Percentiles rank a stretch among this genome's conserved stretches.
These are phyloP conservation scores for Acleris laterana DNA, from an alignment of 2,888 invertebrate genomes.

Conservation along the genomic window DNA sequence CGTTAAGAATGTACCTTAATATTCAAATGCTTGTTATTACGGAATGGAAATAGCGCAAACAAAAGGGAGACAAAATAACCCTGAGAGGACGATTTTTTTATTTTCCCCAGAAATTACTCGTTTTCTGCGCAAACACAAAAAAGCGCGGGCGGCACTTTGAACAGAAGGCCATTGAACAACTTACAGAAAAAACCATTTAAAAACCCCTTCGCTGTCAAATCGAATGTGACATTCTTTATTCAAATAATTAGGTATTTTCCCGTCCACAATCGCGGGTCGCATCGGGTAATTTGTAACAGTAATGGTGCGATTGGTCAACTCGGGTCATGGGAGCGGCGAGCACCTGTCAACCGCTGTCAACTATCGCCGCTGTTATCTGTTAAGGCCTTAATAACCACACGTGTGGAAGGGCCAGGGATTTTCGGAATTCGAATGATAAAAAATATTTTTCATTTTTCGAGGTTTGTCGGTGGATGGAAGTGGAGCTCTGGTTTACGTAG, in stretches of 20 bases:
- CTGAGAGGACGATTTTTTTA: no score
- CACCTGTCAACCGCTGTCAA: constrained; percentile 70
- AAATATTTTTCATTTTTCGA: constrained; percentile 36
- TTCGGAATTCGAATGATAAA: constrained; percentile 41
- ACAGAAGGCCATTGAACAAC: not conserved
- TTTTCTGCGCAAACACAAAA: no score
- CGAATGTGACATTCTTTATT: constrained; percentile 35
- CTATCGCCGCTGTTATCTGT: constrained; percentile 60
- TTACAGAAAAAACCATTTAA: constrained; percentile 22
- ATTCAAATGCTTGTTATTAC: no score
- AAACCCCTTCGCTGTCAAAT: constrained; percentile 20
- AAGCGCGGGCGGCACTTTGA: no score
- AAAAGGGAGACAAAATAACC: no score
- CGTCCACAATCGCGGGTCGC: constrained; percentile 57
- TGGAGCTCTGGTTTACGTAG: not conserved
- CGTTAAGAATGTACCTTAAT: no score
- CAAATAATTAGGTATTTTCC: constrained; percentile 59
- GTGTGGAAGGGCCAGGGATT: constrained; percentile 50
- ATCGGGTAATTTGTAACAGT: constrained; percentile 72
- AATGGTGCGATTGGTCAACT: constrained; percentile 65
- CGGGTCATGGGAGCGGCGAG: constrained; percentile 65
- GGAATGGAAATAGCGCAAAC: no score
- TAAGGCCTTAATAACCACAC: constrained; percentile 59
- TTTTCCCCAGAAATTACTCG: no score
- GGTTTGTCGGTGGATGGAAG: not conserved